Evolutionary conservation across 2,113 vertebrate genomes (phyloP).

Genomic region (Hemiscyllium ocellatum): DNA sequence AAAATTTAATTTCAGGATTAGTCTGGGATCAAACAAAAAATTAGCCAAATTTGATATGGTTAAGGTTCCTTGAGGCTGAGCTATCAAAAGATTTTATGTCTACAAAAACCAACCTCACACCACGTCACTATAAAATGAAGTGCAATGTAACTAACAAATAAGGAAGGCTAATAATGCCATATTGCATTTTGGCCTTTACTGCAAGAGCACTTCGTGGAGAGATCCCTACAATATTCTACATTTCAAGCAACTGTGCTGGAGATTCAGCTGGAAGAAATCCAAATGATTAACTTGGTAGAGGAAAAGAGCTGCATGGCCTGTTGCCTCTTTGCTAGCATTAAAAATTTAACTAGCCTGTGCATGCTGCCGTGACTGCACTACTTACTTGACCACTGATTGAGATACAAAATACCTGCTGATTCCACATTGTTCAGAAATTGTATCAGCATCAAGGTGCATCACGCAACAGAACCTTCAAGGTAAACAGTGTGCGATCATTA

Average conservation of each 20-base stretch:
- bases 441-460: not conserved
- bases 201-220: not conserved
- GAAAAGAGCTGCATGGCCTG: not conserved
- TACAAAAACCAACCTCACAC: not conserved
- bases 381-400: not conserved
- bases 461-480: not conserved
- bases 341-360: not conserved
- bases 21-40: not conserved
- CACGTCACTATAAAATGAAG: not conserved
- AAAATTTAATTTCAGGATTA: constrained; percentile 4
- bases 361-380: not conserved
- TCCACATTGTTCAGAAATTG: not conserved
- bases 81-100: not conserved
- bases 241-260: not conserved
- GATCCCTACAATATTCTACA: not conserved
- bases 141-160: not conserved
- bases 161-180: not conserved
- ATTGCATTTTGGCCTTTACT: not conserved
- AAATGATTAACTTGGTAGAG: not conserved
- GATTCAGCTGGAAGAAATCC: not conserved
- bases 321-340: not conserved
- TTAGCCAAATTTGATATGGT: not conserved
- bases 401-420: not conserved
- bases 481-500: not conserved
- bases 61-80: not conserved